Evolutionary conservation across 2,888 invertebrate genomes (phyloP), one percentile per base, ranked within the genome.

Genomic region (Perizoma affinitatum): DNA sequence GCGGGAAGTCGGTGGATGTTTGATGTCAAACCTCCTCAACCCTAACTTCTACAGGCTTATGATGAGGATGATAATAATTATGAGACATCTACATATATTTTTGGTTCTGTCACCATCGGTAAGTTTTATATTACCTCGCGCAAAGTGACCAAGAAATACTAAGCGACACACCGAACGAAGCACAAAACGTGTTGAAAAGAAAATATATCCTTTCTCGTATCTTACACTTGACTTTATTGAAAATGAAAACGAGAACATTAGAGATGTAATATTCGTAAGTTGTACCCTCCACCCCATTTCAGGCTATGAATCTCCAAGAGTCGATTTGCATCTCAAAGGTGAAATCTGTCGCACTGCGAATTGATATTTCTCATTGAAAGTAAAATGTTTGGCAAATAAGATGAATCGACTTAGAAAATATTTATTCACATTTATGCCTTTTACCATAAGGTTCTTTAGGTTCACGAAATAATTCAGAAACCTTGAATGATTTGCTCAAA

Each of bases 251-350:
- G 58, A 65, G 54, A 65, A 66, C 66, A 68, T 68, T 61, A 48
- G 43, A 57, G 57, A 54, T 58, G 51, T 54, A 52, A 54, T 62
- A 62, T 58, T 61, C 62, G 62, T 62, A 58, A 58, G 52, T 55
- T 58, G 49, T 59, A 52, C 55, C n/a, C 58, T 62, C 64, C 66
- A 46, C 65, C 63, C 67, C 69, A 67, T 69, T 69, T 65, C 64
- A 51, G 63, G 67, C 67, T 65, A 69, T 69, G 69, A 69, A 69
- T 68, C 60, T 61, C 58, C 57, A 65, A 66, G 65, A 54, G 51
- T 46, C 54, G 59, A 67, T 69, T 69, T 67, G 65, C 69, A 69
- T 69, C 55, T 67, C 67, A 69, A 69, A 69, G 69, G 67, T 67
- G 51, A 60, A 69, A 67, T 69, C 65, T 66, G 67, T 69, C 69